phyloP scores from a whole-genome alignment of 2,888 invertebrate genomes.

The Teinopalpus imperialis region DNA sequence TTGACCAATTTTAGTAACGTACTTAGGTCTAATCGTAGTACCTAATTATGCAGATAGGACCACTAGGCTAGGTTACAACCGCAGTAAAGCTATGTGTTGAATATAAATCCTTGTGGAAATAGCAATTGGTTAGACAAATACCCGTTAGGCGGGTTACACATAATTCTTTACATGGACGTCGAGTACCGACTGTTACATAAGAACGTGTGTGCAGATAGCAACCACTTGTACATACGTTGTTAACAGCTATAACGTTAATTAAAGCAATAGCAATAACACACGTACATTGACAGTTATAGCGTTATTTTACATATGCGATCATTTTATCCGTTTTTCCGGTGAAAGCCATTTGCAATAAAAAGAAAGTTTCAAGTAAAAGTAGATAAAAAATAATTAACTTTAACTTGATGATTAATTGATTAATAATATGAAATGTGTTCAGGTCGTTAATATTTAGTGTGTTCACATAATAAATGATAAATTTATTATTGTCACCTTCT shows the following conservation, averaged over 20 bases:
- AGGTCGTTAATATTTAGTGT: no score
- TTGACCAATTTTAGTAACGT: conserved; percentile 50
- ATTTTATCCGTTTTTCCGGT: no score
- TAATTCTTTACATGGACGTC: conserved; percentile 30
- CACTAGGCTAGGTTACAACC: conserved; percentile 29
- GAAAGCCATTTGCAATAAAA: no score
- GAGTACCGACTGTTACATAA: conserved; percentile 32
- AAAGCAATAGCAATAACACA: no score
- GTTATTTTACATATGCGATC: no score
- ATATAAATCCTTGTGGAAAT: conserved; percentile 35
- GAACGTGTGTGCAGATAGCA: conserved; percentile 3
- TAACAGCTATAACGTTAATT: not conserved
- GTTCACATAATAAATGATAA: no score
- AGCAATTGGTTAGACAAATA: conserved; percentile 30
- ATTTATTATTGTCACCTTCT: no score
- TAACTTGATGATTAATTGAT: no score
- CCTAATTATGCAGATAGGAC: conserved; percentile 44
- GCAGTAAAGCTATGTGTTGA: conserved; percentile 36
- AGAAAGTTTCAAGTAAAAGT: no score
- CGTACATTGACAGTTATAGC: no score
- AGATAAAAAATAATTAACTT: no score
- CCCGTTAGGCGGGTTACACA: conserved; percentile 32
- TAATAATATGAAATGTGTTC: no score
- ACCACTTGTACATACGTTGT: not conserved
- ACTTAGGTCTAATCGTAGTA: conserved; percentile 35